These are phyloP conservation scores for Teleopsis dalmanni DNA, from an alignment of 1,140 invertebrate species.

Conservation along the genomic window DNA sequence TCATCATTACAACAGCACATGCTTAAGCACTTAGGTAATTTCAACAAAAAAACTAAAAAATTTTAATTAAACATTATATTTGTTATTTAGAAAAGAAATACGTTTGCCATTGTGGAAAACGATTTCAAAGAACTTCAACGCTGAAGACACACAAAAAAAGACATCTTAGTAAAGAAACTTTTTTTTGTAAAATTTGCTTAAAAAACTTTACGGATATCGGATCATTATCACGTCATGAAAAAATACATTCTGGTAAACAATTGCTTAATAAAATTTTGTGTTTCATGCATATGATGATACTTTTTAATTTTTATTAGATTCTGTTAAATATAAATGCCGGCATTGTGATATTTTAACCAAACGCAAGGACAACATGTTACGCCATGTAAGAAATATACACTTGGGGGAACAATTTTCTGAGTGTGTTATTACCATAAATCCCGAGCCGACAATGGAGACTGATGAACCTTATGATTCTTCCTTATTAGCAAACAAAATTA, in stretches of 20 bases:
- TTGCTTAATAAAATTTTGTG: neutral
- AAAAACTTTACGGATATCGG: slow-evolving; percentile 28
- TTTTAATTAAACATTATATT: neutral
- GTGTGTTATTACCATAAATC: slow-evolving; percentile 16
- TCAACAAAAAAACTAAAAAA: neutral
- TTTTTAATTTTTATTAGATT: slow-evolving; percentile 2
- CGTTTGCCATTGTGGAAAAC: slow-evolving; percentile 27
- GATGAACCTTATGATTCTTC: neutral
- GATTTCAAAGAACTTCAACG: slow-evolving; percentile 27
- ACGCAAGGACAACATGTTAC: slow-evolving; percentile 56
- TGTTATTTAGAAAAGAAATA: slow-evolving; percentile 15
- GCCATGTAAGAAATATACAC: slow-evolving; percentile 58
- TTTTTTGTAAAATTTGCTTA: slow-evolving; percentile 19
- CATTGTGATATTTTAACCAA: slow-evolving; percentile 52
- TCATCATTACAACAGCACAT: slow-evolving; percentile 44
- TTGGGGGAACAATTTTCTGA: slow-evolving; percentile 38
- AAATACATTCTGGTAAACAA: slow-evolving; percentile 25
- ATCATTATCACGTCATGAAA: slow-evolving; percentile 23
- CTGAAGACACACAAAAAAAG: slow-evolving; percentile 25
- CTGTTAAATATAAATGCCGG: slow-evolving; percentile 49
- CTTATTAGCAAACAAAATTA: neutral
- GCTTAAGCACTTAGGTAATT: slow-evolving; percentile 26
- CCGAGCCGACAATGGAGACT: neutral
- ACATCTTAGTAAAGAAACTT: slow-evolving; percentile 18
- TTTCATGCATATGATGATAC: neutral